Percentiles rank a stretch among this genome's conserved stretches.
Evolutionary conservation across 1,140 invertebrate species (phyloP).

Genomic region (Linepithema humile): DNA sequence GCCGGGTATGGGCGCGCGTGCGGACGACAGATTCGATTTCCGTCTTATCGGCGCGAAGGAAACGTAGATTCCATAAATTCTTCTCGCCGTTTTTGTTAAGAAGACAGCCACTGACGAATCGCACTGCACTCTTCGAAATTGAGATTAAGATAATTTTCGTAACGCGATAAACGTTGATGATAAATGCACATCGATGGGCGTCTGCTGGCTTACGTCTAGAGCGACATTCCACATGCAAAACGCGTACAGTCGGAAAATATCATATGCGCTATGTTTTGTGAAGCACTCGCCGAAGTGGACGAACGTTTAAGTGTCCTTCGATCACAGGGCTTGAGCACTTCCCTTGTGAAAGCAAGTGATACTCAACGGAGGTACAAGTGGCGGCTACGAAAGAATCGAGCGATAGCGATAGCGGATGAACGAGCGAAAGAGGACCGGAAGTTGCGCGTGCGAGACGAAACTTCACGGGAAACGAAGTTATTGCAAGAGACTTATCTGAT

Average conservation of each 20-base stretch:
- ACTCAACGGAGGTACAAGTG: background rate
- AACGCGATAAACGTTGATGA: background rate
- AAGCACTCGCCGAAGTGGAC: background rate
- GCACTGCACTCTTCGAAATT: background rate
- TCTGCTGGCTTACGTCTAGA: background rate
- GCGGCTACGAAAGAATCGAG: background rate
- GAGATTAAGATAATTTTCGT: background rate
- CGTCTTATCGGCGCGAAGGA: constrained; percentile 33
- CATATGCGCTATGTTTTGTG: background rate
- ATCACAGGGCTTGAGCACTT: background rate
- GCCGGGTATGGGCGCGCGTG: constrained; percentile 39
- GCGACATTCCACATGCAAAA: background rate
- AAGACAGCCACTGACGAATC: background rate
- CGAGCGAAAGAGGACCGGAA: constrained; percentile 2
- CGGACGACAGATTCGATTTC: constrained; percentile 64
- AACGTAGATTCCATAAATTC: constrained; percentile 6
- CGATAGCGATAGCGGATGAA: constrained; percentile 14
- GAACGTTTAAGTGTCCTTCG: background rate
- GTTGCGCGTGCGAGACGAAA: constrained; percentile 10
- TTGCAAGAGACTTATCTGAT: constrained; percentile 43
- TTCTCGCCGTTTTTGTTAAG: background rate
- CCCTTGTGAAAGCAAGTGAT: background rate
- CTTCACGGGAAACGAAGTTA: constrained; percentile 29
- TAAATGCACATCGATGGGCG: background rate
- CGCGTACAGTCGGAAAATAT: background rate